A percentile compares a stretch with the other conserved stretches of the same genome.
These are phyloP conservation scores for Rhinella marina DNA, from an alignment of 2,797 vertebrate genomes.

Conservation along the genomic window DNA sequence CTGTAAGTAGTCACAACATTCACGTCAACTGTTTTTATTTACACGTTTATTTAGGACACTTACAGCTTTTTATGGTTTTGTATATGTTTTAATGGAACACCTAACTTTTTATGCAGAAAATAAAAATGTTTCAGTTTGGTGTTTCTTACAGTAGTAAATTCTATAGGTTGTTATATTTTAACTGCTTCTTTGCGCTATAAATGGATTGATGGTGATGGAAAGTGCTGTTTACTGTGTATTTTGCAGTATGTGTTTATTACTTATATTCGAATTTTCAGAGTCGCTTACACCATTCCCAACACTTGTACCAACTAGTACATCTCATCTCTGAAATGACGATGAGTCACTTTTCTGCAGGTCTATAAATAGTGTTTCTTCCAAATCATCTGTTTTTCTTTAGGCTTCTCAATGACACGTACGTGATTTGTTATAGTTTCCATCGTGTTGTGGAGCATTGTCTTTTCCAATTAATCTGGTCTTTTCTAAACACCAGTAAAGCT, in stretches of 20 bases:
- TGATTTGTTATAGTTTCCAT: not conserved
- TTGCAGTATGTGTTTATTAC: conserved; percentile 27
- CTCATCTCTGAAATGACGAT: no score
- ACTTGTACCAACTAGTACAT: not conserved
- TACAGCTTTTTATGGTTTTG: conserved; percentile 52
- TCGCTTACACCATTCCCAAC: not conserved
- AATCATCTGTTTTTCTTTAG: not conserved
- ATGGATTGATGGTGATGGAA: conserved; percentile 52
- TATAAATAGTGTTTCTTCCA: not conserved
- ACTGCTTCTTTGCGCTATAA: conserved; percentile 51
- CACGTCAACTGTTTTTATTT: conserved; percentile 41
- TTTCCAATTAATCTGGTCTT: not conserved
- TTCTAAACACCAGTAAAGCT: no score
- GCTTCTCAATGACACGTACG: not conserved
- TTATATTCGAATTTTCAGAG: conserved; percentile 2
- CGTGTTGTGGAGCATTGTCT: not conserved
- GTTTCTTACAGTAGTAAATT: conserved; percentile 59
- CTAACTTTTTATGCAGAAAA: conserved; percentile 58
- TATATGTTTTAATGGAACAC: conserved; percentile 57
- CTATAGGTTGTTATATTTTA: conserved; percentile 49
- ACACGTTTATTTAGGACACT: conserved; percentile 30
- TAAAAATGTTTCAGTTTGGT: conserved; percentile 51
- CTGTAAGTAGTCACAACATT: not conserved
- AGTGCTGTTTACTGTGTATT: conserved; percentile 20
- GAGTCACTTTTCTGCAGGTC: not conserved